These are phyloP conservation scores for Etheostoma nigrum DNA, from an alignment of 2,797 vertebrate genomes.

Conservation along the genomic window DNA sequence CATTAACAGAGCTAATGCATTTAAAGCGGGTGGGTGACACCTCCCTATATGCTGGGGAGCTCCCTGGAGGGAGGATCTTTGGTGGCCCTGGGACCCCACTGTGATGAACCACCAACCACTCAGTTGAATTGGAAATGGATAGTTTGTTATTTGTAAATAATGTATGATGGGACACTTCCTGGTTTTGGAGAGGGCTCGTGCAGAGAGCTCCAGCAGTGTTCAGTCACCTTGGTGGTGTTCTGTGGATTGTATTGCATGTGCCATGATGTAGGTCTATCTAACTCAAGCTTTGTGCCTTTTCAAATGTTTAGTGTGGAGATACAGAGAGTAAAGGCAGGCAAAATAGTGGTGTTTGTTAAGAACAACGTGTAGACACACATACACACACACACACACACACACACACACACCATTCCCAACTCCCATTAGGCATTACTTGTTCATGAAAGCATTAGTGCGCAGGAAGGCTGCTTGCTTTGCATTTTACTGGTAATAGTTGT, in stretches of 20 bases:
- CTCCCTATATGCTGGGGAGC: background rate
- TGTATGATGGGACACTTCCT: conserved; percentile 49
- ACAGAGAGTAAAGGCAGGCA: conserved; percentile 36
- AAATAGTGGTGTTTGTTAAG: conserved; percentile 64
- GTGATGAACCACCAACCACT: conserved; percentile 32
- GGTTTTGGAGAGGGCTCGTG: conserved; percentile 3
- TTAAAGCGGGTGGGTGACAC: background rate
- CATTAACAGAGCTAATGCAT: background rate
- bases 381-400: too few relatives aligned
- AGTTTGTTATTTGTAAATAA: conserved; percentile 64
- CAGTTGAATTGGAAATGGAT: conserved; percentile 61
- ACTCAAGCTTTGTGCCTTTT: conserved; percentile 4
- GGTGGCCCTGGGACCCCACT: background rate
- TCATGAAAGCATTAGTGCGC: conserved; percentile 11
- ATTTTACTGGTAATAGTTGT: conserved; percentile 21
- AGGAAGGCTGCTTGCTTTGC: conserved; percentile 13
- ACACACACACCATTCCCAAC: conserved; percentile 2
- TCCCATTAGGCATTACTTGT: conserved; percentile 8
- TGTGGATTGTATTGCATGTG: background rate
- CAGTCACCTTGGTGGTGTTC: conserved; percentile 25
- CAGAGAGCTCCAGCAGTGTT: conserved; percentile 8
- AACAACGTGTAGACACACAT: conserved; percentile 18
- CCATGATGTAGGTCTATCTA: conserved; percentile 8
- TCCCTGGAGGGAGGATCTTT: background rate
- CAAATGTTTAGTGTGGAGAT: conserved; percentile 26